Evolutionary conservation across 2,113 vertebrate species (phyloP).

Genomic region (Semnornis frantzii): DNA sequence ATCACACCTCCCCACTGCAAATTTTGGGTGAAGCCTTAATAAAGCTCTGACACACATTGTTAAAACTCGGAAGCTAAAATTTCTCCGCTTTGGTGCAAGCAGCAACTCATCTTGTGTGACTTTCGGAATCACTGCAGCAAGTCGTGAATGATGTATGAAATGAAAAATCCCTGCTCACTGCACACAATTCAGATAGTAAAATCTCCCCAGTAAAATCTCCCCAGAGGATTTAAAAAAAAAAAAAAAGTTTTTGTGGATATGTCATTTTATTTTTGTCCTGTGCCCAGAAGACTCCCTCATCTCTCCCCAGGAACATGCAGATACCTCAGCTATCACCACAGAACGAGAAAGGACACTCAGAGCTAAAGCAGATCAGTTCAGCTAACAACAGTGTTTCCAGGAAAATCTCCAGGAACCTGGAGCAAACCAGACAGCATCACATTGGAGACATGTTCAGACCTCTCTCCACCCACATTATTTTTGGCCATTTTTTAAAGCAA

Average conservation of each 20-base stretch:
- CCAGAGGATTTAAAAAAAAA: slow-evolving; percentile 8
- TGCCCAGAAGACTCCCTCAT: slow-evolving; percentile 33
- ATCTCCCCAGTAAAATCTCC: slow-evolving; percentile 57
- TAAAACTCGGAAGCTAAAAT: slow-evolving; percentile 20
- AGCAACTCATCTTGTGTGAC: neutral
- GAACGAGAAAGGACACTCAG: neutral
- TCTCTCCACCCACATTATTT: slow-evolving; percentile 3
- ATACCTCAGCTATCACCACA: slow-evolving; percentile 8
- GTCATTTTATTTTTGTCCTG: slow-evolving; percentile 59
- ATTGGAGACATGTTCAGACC: neutral
- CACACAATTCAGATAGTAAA: slow-evolving; percentile 57
- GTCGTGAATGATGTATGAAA: slow-evolving; percentile 64
- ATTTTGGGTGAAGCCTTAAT: slow-evolving; percentile 3
- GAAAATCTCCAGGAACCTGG: neutral
- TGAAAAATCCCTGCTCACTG: slow-evolving; percentile 62
- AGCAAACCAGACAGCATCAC: slow-evolving; percentile 29
- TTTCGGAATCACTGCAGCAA: slow-evolving; percentile 55
- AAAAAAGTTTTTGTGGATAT: no score
- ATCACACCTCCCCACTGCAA: neutral
- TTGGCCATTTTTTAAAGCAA: slow-evolving; percentile 45
- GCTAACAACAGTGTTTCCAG: neutral
- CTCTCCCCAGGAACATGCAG: neutral
- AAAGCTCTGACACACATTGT: neutral
- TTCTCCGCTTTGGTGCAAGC: slow-evolving; percentile 5
- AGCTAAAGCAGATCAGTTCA: neutral